phyloP scores from a whole-genome alignment of 2,113 vertebrate genomes.

The Rhinoderma darwinii region DNA sequence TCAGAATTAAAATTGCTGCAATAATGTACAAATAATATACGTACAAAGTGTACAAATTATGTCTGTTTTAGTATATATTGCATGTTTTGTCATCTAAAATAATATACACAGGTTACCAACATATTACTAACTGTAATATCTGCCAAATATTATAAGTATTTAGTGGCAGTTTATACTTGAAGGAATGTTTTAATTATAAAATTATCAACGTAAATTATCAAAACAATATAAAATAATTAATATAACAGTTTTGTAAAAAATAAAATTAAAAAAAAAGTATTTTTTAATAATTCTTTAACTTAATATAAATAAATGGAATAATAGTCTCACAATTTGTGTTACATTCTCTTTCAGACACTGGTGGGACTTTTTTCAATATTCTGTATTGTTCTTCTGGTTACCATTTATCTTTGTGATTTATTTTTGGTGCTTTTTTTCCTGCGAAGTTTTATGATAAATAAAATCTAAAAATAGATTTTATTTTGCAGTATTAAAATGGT shows the following conservation, averaged over 20 bases:
- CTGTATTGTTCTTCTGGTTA: not conserved
- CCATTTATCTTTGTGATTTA: not conserved
- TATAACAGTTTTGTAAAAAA: not conserved
- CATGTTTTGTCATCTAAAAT: slow-evolving; percentile 16
- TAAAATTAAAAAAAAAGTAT: not conserved
- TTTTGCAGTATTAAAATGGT: not conserved
- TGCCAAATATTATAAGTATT: not conserved
- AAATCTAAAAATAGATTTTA: not conserved
- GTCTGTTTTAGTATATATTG: slow-evolving; percentile 25
- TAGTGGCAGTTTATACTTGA: slow-evolving; percentile 20
- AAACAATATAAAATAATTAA: not conserved
- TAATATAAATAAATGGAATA: not conserved
- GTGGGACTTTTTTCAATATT: not conserved
- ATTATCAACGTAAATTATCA: not conserved
- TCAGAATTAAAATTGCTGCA: slow-evolving; percentile 10
- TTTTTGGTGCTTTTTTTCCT: not conserved
- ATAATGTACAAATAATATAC: slow-evolving; percentile 40
- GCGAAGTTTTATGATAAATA: not conserved
- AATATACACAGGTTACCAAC: slow-evolving; percentile 9
- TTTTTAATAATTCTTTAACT: not conserved
- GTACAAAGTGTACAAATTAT: not conserved
- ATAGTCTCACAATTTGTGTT: not conserved
- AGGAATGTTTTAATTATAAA: not conserved
- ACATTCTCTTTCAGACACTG: not conserved
- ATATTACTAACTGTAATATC: slow-evolving; percentile 8